Conservation (phyloP, 1,140 invertebrate species). For the Cepaea nemoralis region DNA sequence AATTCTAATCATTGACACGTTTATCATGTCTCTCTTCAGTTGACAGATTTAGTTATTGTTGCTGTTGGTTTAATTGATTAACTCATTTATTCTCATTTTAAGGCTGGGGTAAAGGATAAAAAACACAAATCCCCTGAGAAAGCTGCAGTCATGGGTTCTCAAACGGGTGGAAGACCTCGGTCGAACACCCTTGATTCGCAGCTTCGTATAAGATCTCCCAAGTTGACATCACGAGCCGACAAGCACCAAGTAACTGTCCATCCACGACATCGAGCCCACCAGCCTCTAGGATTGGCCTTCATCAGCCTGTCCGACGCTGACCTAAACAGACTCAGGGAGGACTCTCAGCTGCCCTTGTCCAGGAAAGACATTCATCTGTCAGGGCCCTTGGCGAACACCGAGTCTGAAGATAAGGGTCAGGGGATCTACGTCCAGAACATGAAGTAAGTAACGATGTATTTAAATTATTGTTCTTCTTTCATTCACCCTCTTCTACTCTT, state of each 20-base stretch:
- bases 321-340: slow-evolving; percentile 49
- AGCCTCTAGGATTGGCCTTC: slow-evolving; percentile 36
- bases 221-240: neutral
- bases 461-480: too few relatives aligned
- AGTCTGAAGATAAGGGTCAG: slow-evolving; percentile 80
- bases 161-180: neutral
- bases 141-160: neutral
- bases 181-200: slow-evolving; percentile 36
- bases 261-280: neutral
- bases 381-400: slow-evolving; percentile 75
- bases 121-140: neutral
- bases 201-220: neutral
- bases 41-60: too few relatives aligned
- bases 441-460: neutral
- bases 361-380: slow-evolving; percentile 90
- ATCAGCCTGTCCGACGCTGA: slow-evolving; percentile 45
- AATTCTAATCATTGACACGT: too few relatives aligned
- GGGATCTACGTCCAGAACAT: slow-evolving; percentile 75
- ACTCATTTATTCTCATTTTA: neutral
- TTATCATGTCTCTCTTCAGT: too few relatives aligned
- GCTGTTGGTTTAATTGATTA: too few relatives aligned
- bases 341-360: slow-evolving; percentile 89
- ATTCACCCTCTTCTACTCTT: too few relatives aligned
- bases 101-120: neutral
- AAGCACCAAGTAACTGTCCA: neutral